phyloP scores from a whole-genome alignment of 2,113 vertebrate species.

The Hippoglossus stenolepis region DNA sequence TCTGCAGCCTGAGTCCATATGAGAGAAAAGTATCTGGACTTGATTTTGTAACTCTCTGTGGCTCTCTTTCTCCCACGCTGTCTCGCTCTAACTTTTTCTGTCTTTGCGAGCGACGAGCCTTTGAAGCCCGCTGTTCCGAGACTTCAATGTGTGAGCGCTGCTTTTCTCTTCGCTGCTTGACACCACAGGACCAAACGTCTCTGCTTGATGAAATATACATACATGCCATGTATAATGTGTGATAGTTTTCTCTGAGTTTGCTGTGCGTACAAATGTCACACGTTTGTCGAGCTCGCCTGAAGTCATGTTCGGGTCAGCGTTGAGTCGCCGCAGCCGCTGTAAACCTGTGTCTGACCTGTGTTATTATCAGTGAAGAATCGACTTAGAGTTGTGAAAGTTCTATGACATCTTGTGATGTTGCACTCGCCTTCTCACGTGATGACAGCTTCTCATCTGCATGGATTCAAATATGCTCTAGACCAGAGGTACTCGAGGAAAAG shows the following conservation, averaged over 20 bases:
- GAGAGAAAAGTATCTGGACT: background rate
- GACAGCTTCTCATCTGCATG: background rate
- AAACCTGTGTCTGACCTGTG: background rate
- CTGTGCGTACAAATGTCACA: background rate
- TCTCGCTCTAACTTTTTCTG: constrained; percentile 39
- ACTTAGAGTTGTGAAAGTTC: background rate
- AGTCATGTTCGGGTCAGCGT: constrained; percentile 5
- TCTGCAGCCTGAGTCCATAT: background rate
- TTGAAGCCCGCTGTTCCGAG: constrained; percentile 50
- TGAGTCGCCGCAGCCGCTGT: background rate
- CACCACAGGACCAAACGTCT: constrained; percentile 34
- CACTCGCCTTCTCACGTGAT: background rate
- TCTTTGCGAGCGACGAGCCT: constrained; percentile 48
- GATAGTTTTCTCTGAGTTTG: background rate
- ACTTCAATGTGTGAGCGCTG: background rate
- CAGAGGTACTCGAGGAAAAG: no score
- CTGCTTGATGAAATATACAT: constrained; percentile 57
- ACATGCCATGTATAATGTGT: constrained; percentile 18
- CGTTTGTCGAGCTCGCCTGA: background rate
- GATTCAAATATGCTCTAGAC: background rate
- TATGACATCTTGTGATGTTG: background rate
- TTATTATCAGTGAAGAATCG: no score
- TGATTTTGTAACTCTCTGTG: constrained; percentile 3
- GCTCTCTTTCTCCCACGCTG: constrained; percentile 49
- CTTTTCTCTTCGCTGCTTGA: constrained; percentile 48